These are phyloP conservation scores for Rugalucina vietnamica DNA, from an alignment of 2,888 invertebrate species.

Conservation along the genomic window DNA sequence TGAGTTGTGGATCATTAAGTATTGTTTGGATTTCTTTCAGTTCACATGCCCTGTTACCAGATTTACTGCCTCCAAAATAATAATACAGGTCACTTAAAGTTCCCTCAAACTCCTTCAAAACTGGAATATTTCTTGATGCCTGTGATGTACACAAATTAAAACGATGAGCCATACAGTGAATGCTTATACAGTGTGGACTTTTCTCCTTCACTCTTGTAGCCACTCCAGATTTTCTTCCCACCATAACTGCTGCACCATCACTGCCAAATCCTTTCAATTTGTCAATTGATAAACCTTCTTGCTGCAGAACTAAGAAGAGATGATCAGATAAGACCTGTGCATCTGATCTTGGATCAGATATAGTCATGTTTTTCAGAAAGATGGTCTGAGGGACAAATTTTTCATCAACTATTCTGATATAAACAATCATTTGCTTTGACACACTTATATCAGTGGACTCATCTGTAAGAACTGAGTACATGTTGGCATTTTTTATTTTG, in stretches of 20 bases:
- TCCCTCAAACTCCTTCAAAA: slow-evolving; percentile 24
- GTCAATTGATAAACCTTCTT: background rate
- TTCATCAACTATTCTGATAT: slow-evolving; percentile 24
- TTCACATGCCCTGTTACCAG: slow-evolving; percentile 14
- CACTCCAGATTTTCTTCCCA: slow-evolving; percentile 9
- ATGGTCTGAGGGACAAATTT: slow-evolving; percentile 23
- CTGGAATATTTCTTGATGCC: slow-evolving; percentile 26
- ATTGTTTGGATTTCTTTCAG: slow-evolving; percentile 32
- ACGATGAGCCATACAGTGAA: slow-evolving; percentile 38
- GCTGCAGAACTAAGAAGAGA: background rate
- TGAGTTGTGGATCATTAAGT: slow-evolving; percentile 15
- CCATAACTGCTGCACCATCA: slow-evolving; percentile 37
- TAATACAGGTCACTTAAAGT: slow-evolving; percentile 13
- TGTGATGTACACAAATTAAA: slow-evolving; percentile 22
- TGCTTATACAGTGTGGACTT: slow-evolving; percentile 17
- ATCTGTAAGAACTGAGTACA: slow-evolving; percentile 22
- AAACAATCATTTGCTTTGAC: slow-evolving; percentile 25
- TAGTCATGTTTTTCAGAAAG: slow-evolving; percentile 34
- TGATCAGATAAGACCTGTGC: slow-evolving; percentile 18
- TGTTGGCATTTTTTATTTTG: slow-evolving; percentile 17
- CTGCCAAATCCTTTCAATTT: slow-evolving; percentile 19
- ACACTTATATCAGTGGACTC: slow-evolving; percentile 35
- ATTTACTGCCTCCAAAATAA: slow-evolving; percentile 19
- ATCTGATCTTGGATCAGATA: slow-evolving; percentile 15
- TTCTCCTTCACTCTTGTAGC: slow-evolving; percentile 9